Base-by-base conservation (phyloP, 2,797 vertebrate genomes). In the Sebastes wilsoni region DNA sequence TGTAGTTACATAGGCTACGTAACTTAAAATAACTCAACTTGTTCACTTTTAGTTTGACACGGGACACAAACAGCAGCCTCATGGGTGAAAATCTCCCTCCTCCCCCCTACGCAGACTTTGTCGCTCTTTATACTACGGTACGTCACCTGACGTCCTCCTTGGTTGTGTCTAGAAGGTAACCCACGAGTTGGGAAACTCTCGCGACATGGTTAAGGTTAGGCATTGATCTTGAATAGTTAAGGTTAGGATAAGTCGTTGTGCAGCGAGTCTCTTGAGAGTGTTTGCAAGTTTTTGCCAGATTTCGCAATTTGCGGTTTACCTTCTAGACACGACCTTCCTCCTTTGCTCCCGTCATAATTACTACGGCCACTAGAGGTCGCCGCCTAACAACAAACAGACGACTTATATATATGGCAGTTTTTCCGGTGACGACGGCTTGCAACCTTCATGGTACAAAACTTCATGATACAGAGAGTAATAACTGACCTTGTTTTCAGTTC, bases 351-450 rank as follows among this genome's bases (percentile, higher is more conserved):
- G 8, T 54, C 20, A n/a, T 54, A 54, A 49, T 49, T 49, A 20
- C 46, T 49, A 49, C 2, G 46, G 46, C 3, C 16, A 49, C 46
- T 49, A 20, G 18, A 18, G 18, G 46, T 49, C 46, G 18, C 46
- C 46, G 18, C 18, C 46, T 49, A 49, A 20, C 7, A 54, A 54
- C 42, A 46, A 46, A 46, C 42, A 46, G 42, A 46, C 16, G 16
- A 46, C 6, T 46, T 46, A 46, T 46, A 18, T 0, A 46, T 46
- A 46, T 0, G 16, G 6, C 42, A 8, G 42, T 16, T 46, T 46
- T 46, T 46, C 42, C 42, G 0, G 42, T 46, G 42, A 46, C 3
- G 16, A 46, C 6, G 8, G 46, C 46, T 49, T 16, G 34, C 62
- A 65, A 25, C 22, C 8, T 25, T 65, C n/a, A 65, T 16, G 22